Evolutionary conservation across 2,888 invertebrate genomes (phyloP), one percentile per base, ranked within the genome.

Genomic region (Malthinus flaveolus): DNA sequence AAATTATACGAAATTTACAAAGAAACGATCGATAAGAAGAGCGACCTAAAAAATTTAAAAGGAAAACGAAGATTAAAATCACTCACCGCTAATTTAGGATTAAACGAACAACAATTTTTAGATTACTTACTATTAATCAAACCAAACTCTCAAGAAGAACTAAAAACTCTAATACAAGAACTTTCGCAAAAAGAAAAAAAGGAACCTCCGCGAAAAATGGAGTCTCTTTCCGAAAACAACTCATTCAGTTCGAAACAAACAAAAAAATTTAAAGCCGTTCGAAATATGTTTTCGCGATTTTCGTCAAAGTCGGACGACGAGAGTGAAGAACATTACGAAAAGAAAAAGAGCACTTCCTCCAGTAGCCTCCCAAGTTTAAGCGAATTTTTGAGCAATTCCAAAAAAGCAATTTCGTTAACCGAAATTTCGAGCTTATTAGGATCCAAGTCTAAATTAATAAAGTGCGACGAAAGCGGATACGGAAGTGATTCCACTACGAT

Each of bases 401-500:
- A 70, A 55, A 69, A 72, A 50, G 69, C 66, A 9, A 57, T 66
- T 67, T 69, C 71, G 47, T 68, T 66, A 62, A 72, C 72, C 57
- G 74, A 73, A 70, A 73, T 72, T 55, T 73, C 57, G 67, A 72
- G 66, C 63, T 62, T 61, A 39, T 58, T 66, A 34, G 56, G 63
- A 10, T 66, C 69, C 8, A 61, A 62, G 44, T 63, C 63, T 10
- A 59, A 61, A 37, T 67, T 70, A 66, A 67, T 68, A 60, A 79
- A 73, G 68, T 72, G 67, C 7, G 84, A 84, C 65, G 85, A 85
- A 70, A 84, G 84, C 67, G 85, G 84, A 10, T 85, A 85, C 67
- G 85, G 84, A 61, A 83, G 83, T 42, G 85, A 85, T 69, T 83
- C 83, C 10, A 84, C 83, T 0, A 74, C 82, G 3, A 79, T 81